These are phyloP conservation scores for Troides oblongomaculatus DNA, from an alignment of 2,888 invertebrate species.

Conservation along the genomic window DNA sequence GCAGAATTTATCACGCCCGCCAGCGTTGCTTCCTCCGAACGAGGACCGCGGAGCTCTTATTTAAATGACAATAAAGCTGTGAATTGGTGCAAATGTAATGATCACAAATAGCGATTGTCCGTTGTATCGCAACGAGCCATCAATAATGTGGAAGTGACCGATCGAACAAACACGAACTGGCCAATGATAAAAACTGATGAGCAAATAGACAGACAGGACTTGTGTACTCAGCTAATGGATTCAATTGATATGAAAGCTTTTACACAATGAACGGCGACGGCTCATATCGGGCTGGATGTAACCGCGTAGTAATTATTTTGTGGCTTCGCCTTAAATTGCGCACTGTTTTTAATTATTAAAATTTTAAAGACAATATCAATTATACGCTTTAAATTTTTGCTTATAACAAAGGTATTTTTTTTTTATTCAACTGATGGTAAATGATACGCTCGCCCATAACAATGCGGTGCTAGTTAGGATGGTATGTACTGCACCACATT, in stretches of 20 bases:
- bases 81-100: constrained; percentile 29
- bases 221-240: constrained; percentile 80
- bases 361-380: too few relatives aligned
- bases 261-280: constrained; percentile 67
- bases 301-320: constrained; percentile 48
- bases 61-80: constrained; percentile 30
- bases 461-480: too few relatives aligned
- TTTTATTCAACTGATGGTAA: too few relatives aligned
- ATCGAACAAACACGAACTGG: constrained; percentile 75
- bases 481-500: too few relatives aligned
- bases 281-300: constrained; percentile 53
- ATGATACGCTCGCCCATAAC: too few relatives aligned
- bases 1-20: constrained; percentile 28
- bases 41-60: constrained; percentile 31
- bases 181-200: constrained; percentile 80
- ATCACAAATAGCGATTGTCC: constrained; percentile 43
- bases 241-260: constrained; percentile 81
- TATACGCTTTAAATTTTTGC: too few relatives aligned
- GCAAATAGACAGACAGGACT: constrained; percentile 75
- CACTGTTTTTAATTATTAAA: too few relatives aligned
- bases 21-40: constrained; percentile 13
- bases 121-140: constrained; percentile 66
- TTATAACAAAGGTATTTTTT: too few relatives aligned
- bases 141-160: constrained; percentile 76
- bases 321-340: constrained; percentile 36